Evolutionary conservation across 1,140 invertebrate species (phyloP), one percentile per base, ranked within the genome.

Genomic region (Steinernema khuongi): DNA sequence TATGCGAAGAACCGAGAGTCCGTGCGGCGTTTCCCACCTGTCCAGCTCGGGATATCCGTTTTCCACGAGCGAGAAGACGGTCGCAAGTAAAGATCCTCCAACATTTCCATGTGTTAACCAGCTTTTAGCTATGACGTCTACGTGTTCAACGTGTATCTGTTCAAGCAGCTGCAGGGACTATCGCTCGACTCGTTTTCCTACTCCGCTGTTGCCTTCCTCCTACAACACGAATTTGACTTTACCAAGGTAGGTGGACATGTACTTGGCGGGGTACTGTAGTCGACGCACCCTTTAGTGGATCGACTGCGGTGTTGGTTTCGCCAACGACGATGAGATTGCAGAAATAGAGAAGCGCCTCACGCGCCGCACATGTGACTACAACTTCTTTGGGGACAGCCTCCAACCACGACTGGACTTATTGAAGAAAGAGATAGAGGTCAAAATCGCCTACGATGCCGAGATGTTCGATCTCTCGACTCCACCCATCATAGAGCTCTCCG

Each of bases 171-270:
- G 50, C 50, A 60, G 50, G 50, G 50, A 60, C 26, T 60, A 22
- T 60, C 50, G 50, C 50, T 60, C 50, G 50, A 60, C 19, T 60
- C 50, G 50, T 60, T 60, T 60, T 60, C 50, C 50, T 60, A 60
- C 50, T n/a, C 50, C 4, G 50, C 50, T 60, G 50, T 60, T 60
- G 50, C 50, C 4, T 60, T 60, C 50, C 50, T 60, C 26, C 19
- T 60, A 60, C 50, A 60, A 60, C 50, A 60, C 50, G 50, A 60
- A 60, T 60, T 60, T 60, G 50, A 60, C 22, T 60, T 60, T 22
- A 60, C 50, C 7, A 60, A 60, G 50, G 50, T 60, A 26, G 14
- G 50, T 60, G 11, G n/a, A n/a, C n/a, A n/a, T n/a, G n/a, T n/a
- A 41, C n/a, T 41, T 11, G 36, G 36, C 7, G 7, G 36, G n/a